Percentiles rank a stretch among this genome's conserved stretches.
Conservation (phyloP, 2,888 invertebrate species). For the Capitulum mitella region DNA sequence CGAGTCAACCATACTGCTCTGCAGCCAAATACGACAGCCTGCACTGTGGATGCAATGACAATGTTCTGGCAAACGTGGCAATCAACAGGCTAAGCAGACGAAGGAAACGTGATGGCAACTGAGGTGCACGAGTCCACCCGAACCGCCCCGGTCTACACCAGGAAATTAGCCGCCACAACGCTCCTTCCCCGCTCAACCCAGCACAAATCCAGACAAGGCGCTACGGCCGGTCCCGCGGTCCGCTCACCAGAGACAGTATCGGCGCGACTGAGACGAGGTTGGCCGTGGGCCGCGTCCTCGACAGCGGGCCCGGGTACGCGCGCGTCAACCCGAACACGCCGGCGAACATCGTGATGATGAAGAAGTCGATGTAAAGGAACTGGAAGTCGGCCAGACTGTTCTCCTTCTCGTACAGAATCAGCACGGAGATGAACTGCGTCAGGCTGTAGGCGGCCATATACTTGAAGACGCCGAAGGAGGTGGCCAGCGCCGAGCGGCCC, state of each 20-base stretch:
- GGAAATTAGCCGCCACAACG: no score
- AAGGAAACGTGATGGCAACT: no score
- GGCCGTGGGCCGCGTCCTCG: constrained; percentile 31
- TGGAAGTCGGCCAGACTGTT: constrained; percentile 46
- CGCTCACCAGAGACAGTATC: constrained; percentile 64
- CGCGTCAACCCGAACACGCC: constrained; percentile 42
- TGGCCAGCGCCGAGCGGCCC: constrained; percentile 67
- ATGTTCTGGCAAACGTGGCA: no score
- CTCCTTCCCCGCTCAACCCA: no score
- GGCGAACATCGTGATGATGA: constrained; percentile 45
- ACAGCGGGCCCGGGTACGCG: constrained; percentile 35
- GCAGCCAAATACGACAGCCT: no score
- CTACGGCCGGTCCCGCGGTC: no score
- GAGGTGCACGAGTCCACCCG: no score
- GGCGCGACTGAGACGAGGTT: constrained; percentile 61
- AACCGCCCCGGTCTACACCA: no score
- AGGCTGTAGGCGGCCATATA: constrained; percentile 86
- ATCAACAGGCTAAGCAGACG: no score
- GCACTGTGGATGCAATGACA: no score
- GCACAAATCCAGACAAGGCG: no score
- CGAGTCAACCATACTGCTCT: no score
- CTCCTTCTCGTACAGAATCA: constrained; percentile 49
- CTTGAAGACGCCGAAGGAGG: constrained; percentile 83
- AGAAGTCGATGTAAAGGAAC: constrained; percentile 47
- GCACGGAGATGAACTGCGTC: constrained; percentile 63